Conservation (phyloP, 2,113 vertebrate species). For the Protomyctophum bolini region DNA sequence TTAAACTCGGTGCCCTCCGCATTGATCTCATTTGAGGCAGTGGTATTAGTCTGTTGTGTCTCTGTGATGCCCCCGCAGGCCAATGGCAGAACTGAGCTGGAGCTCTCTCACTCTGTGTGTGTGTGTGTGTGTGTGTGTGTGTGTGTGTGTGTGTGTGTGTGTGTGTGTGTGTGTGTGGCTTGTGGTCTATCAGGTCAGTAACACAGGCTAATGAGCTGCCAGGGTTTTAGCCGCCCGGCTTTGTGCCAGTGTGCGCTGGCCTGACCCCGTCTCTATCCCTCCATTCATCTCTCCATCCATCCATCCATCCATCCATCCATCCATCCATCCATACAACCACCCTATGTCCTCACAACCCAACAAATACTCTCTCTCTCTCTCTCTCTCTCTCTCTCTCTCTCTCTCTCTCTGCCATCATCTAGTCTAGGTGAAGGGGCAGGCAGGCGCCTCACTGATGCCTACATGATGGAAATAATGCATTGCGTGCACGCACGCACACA, state of each 20-base stretch:
- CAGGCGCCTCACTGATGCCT: too few relatives aligned
- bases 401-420: not conserved
- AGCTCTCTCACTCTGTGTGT: too few relatives aligned
- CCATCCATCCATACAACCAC: not conserved
- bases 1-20: not conserved
- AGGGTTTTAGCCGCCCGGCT: conserved; percentile 67
- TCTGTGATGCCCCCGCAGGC: conserved; percentile 45
- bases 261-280: conserved; percentile 2
- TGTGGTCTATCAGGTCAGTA: conserved; percentile 76
- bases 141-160: not conserved
- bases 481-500: too few relatives aligned
- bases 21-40: not conserved
- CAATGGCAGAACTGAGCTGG: conserved; percentile 1
- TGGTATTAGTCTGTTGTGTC: not conserved
- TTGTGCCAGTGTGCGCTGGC: conserved; percentile 57
- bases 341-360: not conserved
- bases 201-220: conserved; percentile 75
- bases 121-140: too few relatives aligned
- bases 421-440: too few relatives aligned
- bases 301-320: not conserved
- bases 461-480: too few relatives aligned
- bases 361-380: not conserved
- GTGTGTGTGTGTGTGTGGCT: conserved; percentile 19
- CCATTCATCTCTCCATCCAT: too few relatives aligned
- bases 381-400: not conserved